Evolutionary conservation across 2,888 invertebrate species (phyloP).

Genomic region (Andrena marginata): DNA sequence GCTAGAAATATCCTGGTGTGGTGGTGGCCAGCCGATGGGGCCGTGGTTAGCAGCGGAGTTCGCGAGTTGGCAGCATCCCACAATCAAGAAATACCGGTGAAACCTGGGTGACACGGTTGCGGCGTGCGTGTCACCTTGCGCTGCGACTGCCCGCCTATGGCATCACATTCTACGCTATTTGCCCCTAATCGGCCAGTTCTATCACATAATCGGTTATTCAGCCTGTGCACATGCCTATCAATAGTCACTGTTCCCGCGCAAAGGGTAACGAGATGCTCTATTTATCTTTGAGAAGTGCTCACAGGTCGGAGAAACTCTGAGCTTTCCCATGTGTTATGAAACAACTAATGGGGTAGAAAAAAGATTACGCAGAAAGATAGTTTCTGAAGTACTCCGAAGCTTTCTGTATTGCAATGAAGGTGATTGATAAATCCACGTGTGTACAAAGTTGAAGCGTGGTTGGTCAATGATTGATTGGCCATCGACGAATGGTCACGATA

Average conservation of each 20-base stretch:
- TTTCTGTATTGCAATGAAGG: no score
- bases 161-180: conserved; percentile 11
- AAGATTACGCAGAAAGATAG: no score
- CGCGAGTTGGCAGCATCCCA: conserved; percentile 73
- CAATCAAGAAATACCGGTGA: conserved; percentile 58
- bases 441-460: background rate
- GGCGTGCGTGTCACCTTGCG: conserved; percentile 48
- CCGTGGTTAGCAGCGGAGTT: conserved; percentile 44
- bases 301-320: no score
- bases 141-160: conserved; percentile 15
- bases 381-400: no score
- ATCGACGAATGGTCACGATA: background rate
- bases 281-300: no score
- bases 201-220: background rate
- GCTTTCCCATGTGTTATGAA: no score
- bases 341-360: no score
- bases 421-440: no score
- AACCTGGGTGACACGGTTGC: conserved; percentile 40
- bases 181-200: background rate
- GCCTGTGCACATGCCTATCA: background rate
- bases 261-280: background rate
- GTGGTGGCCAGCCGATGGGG: conserved; percentile 52
- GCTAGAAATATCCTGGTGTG: conserved; percentile 72
- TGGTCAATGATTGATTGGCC: background rate
- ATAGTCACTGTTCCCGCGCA: background rate